Percentiles rank a stretch among this genome's conserved stretches.
phyloP scores from a whole-genome alignment of 2,797 vertebrate species.

The Scolopax bukidnonensis region DNA sequence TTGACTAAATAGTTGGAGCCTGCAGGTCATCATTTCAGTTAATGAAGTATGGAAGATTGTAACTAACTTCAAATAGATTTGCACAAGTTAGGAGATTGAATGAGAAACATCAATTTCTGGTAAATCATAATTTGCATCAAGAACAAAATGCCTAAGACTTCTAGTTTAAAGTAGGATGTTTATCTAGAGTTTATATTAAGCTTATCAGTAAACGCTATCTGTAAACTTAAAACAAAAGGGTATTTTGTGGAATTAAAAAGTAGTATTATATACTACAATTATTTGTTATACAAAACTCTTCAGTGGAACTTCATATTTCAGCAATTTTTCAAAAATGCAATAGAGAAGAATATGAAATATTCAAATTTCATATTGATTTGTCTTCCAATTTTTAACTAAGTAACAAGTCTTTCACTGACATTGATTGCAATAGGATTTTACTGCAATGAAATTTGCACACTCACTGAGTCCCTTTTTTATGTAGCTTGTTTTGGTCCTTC shows the following conservation, averaged over 20 bases:
- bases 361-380: background rate
- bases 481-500: background rate
- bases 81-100: background rate
- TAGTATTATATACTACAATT: background rate
- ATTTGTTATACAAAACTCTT: background rate
- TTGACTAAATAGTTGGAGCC: conserved; percentile 14
- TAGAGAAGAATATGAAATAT: background rate
- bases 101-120: background rate
- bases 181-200: background rate
- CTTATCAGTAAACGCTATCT: background rate
- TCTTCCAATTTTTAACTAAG: background rate
- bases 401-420: background rate
- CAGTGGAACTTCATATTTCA: background rate
- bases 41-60: conserved; percentile 33
- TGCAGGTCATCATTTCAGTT: conserved; percentile 33
- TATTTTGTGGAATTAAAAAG: background rate
- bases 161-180: background rate
- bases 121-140: background rate
- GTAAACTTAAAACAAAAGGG: background rate
- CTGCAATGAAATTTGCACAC: background rate
- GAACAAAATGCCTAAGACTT: background rate
- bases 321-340: background rate
- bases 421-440: background rate
- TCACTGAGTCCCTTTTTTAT: background rate
- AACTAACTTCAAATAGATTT: conserved; percentile 24